A percentile compares a stretch with the other conserved stretches of the same genome.
Conservation (phyloP, 1,140 invertebrate species). For the Sipha flava region DNA sequence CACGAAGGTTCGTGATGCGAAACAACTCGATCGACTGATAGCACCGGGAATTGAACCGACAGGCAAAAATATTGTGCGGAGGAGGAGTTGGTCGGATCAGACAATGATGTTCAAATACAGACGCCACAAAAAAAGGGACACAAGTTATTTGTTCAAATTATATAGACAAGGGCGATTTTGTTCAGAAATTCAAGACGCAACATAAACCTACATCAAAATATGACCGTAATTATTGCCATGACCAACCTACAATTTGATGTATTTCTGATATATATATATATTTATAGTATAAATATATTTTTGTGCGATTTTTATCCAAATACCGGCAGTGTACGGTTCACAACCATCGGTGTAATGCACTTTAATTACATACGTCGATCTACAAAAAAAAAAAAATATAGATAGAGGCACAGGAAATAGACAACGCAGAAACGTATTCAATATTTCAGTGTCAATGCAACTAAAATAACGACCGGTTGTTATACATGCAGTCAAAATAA, state of each 20-base stretch:
- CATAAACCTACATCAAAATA: not conserved
- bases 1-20: conserved; percentile 8
- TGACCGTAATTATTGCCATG: conserved; percentile 7
- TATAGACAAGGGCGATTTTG: not conserved
- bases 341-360: not conserved
- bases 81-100: not conserved
- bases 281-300: not conserved
- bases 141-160: not conserved
- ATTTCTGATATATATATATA: not conserved
- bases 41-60: not conserved
- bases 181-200: not conserved
- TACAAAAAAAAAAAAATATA: not conserved
- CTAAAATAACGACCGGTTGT: not conserved
- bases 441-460: not conserved
- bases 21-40: not conserved
- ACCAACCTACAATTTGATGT: conserved; percentile 15
- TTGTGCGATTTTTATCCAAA: not conserved
- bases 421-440: not conserved
- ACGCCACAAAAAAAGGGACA: not conserved
- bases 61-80: not conserved
- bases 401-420: not conserved
- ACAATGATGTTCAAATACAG: not conserved
- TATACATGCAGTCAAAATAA: not conserved
- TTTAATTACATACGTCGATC: not conserved
- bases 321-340: not conserved